Evolutionary conservation across 2,888 invertebrate species (phyloP).

Genomic region (Conops quadrifasciatus): DNA sequence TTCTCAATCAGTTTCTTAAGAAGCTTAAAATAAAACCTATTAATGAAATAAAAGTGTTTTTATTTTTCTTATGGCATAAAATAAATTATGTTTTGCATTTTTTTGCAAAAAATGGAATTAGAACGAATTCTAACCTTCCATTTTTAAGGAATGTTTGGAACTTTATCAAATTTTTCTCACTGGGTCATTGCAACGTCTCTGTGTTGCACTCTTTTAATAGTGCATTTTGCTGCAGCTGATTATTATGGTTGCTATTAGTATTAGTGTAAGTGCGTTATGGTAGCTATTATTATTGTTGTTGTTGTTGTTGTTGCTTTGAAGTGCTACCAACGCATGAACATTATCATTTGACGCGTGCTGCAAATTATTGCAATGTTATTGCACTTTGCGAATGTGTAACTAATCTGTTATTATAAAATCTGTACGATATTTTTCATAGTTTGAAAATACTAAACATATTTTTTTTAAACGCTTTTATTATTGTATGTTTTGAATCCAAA

Average conservation of each 20-base stretch:
- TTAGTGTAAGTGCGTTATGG: not conserved
- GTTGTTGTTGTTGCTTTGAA: not conserved
- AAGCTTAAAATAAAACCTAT: too few species aligned
- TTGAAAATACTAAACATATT: not conserved
- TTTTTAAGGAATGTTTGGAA: not conserved
- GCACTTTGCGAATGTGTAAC: slow-evolving; percentile 35
- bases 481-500: too few species aligned
- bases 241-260: slow-evolving; percentile 8
- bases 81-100: too few species aligned
- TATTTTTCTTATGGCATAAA: too few species aligned
- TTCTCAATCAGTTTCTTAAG: too few species aligned
- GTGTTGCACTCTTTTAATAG: not conserved
- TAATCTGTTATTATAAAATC: not conserved
- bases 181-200: not conserved
- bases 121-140: too few species aligned
- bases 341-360: slow-evolving; percentile 47
- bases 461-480: not conserved
- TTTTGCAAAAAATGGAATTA: too few species aligned
- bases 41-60: too few species aligned
- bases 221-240: not conserved
- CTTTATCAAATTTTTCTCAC: not conserved
- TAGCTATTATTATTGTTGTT: not conserved
- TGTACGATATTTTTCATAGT: not conserved
- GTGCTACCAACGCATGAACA: slow-evolving; percentile 17
- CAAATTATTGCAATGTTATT: slow-evolving; percentile 48